Percentiles rank a stretch among this genome's conserved stretches.
Conservation (phyloP, 2,797 vertebrate genomes). For the Microctenopoma lineatum region DNA sequence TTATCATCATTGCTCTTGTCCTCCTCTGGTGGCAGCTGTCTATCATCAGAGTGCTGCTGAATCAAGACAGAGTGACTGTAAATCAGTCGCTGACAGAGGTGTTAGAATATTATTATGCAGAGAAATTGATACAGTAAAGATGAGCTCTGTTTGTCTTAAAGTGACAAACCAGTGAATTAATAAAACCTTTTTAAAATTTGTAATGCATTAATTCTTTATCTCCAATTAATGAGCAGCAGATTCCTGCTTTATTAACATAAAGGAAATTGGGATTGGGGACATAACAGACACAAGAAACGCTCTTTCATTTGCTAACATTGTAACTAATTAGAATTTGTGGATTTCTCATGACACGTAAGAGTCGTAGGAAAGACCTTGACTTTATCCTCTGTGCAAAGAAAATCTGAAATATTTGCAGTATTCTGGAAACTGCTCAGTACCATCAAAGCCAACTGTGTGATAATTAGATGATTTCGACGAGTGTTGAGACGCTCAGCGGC, state of each 20-base stretch:
- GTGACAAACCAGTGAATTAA: not conserved
- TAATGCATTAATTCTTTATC: not conserved
- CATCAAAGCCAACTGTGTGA: slow-evolving; percentile 65
- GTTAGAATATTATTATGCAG: slow-evolving; percentile 19
- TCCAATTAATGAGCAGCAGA: not conserved
- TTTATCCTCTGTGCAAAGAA: slow-evolving; percentile 24
- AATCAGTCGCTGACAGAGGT: slow-evolving; percentile 9
- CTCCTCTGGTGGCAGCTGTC: slow-evolving; percentile 35
- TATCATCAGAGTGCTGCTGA: slow-evolving; percentile 11
- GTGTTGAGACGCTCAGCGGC: slow-evolving; percentile 66
- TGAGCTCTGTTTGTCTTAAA: not conserved
- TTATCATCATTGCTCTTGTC: slow-evolving; percentile 24
- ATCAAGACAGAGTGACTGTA: slow-evolving; percentile 13
- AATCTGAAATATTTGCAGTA: slow-evolving; percentile 53
- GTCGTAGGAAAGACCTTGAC: not conserved
- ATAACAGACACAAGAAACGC: not conserved
- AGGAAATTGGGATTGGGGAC: not conserved
- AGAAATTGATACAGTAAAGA: not conserved
- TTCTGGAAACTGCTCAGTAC: slow-evolving; percentile 57
- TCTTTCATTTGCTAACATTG: slow-evolving; percentile 11
- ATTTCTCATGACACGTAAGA: slow-evolving; percentile 22
- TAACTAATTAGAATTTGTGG: slow-evolving; percentile 35
- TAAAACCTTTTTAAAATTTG: not conserved
- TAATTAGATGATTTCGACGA: slow-evolving; percentile 69
- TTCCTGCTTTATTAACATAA: slow-evolving; percentile 1